Evolutionary conservation across 35 echinoderm and acorn worm species (phyloP).

Genomic region (Apostichopus parvimensis): DNA sequence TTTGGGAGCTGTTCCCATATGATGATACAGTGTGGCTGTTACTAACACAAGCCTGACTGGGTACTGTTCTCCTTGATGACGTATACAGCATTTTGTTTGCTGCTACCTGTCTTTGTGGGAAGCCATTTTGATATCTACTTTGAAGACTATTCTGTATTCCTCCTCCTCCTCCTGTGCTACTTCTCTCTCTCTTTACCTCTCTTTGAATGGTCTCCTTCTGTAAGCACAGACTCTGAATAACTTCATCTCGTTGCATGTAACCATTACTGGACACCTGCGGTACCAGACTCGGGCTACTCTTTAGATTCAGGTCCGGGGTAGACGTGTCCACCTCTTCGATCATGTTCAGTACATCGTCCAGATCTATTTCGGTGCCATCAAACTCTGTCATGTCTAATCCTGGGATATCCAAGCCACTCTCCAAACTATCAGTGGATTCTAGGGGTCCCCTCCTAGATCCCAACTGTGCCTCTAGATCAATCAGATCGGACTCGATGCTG

Average conservation of each 20-base stretch:
- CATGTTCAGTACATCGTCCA: constrained; percentile 35
- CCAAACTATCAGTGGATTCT: constrained; percentile 34
- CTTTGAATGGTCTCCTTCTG: neutral
- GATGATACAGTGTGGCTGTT: neutral
- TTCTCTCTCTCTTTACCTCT: neutral
- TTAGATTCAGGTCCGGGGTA: neutral
- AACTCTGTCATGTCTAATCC: constrained; percentile 27
- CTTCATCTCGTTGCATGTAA: neutral
- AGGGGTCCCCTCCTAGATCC: constrained; percentile 7
- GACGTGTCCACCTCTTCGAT: constrained; percentile 42
- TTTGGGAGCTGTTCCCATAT: neutral
- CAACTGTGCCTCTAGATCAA: constrained; percentile 18
- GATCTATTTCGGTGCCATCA: constrained; percentile 20
- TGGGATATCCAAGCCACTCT: constrained; percentile 24
- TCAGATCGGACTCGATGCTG: constrained; percentile 14
- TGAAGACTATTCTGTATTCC: neutral
- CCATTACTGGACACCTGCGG: too few species aligned
- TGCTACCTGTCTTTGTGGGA: neutral
- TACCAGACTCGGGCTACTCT: neutral
- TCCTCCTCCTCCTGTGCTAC: neutral
- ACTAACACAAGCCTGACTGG: neutral
- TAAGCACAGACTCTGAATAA: neutral
- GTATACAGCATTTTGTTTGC: neutral
- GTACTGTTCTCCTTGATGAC: neutral
- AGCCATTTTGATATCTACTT: neutral